Percentiles rank a stretch among this genome's conserved stretches.
Evolutionary conservation across 2,797 vertebrate species (phyloP).

Genomic region (Okamejei kenojei): DNA sequence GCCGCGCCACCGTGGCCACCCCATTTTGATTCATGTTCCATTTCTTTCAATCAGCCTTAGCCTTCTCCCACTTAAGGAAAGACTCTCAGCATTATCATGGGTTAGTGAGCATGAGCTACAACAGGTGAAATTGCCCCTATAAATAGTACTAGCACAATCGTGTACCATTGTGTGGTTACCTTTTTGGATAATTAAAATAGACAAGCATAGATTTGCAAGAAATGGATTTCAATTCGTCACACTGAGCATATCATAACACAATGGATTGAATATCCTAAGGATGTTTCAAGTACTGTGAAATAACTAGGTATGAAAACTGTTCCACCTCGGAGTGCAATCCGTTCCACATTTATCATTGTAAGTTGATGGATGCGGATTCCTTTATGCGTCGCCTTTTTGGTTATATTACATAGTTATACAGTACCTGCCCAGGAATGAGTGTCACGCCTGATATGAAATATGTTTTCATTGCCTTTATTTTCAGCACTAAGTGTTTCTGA

Average conservation of each 20-base stretch:
- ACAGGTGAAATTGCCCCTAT: background rate
- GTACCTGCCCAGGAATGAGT: background rate
- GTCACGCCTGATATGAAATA: background rate
- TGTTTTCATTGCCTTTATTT: background rate
- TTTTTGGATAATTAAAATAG: background rate
- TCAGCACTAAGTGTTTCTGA: background rate
- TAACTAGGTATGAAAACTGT: background rate
- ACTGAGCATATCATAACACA: background rate
- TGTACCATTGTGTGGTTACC: background rate
- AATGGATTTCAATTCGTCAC: slow-evolving; percentile 4
- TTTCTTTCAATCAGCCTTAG: background rate
- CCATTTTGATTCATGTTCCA: background rate
- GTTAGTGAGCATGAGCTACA: background rate
- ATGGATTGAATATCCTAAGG: background rate
- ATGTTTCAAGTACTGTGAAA: background rate
- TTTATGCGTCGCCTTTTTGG: background rate
- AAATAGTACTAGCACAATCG: background rate
- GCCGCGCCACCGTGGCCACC: no score
- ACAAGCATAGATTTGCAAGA: background rate
- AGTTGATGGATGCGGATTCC: background rate
- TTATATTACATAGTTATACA: background rate
- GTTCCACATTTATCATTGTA: background rate
- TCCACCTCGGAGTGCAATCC: background rate
- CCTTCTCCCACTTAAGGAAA: background rate
- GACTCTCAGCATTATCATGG: background rate